phyloP scores from a whole-genome alignment of 2,888 invertebrate genomes.

The Amiota mariae region DNA sequence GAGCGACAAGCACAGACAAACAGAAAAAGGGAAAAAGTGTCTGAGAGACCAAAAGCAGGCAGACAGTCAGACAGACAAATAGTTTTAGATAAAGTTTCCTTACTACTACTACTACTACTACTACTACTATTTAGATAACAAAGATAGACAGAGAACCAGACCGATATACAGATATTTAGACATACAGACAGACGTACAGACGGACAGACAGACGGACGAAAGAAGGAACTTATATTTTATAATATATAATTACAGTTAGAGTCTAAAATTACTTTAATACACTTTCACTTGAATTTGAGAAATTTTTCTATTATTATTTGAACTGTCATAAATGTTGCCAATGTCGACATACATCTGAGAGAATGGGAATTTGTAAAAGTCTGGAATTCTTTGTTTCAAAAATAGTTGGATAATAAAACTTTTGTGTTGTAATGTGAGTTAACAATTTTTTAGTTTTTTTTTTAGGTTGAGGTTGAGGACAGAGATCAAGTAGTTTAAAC shows the following conservation, averaged over 20 bases:
- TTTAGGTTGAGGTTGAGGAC: not conserved
- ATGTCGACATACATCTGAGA: not conserved
- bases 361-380: not conserved
- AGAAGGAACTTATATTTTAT: slow-evolving; percentile 28
- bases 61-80: slow-evolving; percentile 26
- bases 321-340: not conserved
- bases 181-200: slow-evolving; percentile 21
- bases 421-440: not conserved
- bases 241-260: slow-evolving; percentile 65
- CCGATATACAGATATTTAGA: no score
- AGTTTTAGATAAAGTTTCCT: slow-evolving; percentile 21
- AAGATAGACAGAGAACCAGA: slow-evolving; percentile 14
- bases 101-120: not conserved
- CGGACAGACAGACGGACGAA: slow-evolving; percentile 35
- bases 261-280: slow-evolving; percentile 51
- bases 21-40: slow-evolving; percentile 36
- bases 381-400: no score
- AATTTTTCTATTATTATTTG: not conserved
- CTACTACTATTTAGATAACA: slow-evolving; percentile 5
- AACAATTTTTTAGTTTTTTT: no score
- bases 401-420: no score
- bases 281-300: slow-evolving; percentile 57
- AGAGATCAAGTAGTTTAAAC: slow-evolving; percentile 9
- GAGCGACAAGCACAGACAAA: slow-evolving; percentile 21
- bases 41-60: slow-evolving; percentile 4